Percentiles rank a stretch among this genome's conserved stretches.
Conservation (phyloP, 2,797 vertebrate species). For the Podarcis lilfordi region DNA sequence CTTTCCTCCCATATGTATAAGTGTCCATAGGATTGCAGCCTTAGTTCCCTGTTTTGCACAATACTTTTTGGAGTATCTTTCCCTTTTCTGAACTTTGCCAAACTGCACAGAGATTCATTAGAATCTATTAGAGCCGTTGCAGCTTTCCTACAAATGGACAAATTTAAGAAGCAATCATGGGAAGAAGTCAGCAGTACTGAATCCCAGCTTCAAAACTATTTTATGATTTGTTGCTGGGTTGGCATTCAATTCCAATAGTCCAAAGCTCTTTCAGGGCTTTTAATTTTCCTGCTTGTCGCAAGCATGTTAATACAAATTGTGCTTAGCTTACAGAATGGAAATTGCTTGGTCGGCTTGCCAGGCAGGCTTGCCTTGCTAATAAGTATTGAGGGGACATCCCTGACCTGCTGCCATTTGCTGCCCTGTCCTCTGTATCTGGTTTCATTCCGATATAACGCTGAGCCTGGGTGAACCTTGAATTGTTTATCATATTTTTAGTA, state of each 20-base stretch:
- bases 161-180: not conserved
- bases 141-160: not conserved
- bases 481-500: not conserved
- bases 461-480: no score
- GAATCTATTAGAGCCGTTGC: not conserved
- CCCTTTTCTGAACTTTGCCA: not conserved
- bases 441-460: not conserved
- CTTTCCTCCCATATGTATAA: not conserved
- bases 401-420: not conserved
- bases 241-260: not conserved
- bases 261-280: not conserved
- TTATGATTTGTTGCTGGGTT: not conserved
- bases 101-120: not conserved
- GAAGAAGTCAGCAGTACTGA: not conserved
- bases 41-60: not conserved
- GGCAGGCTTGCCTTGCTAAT: not conserved
- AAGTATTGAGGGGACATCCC: not conserved
- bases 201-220: not conserved
- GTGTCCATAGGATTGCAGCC: no score
- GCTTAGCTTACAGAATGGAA: not conserved
- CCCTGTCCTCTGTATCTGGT: not conserved
- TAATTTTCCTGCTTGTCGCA: not conserved
- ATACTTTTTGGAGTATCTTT: not conserved
- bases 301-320: not conserved
- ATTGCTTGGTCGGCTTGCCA: not conserved